phyloP scores from a whole-genome alignment of 2,113 vertebrate species.

The Nyctibius bracteatus region DNA sequence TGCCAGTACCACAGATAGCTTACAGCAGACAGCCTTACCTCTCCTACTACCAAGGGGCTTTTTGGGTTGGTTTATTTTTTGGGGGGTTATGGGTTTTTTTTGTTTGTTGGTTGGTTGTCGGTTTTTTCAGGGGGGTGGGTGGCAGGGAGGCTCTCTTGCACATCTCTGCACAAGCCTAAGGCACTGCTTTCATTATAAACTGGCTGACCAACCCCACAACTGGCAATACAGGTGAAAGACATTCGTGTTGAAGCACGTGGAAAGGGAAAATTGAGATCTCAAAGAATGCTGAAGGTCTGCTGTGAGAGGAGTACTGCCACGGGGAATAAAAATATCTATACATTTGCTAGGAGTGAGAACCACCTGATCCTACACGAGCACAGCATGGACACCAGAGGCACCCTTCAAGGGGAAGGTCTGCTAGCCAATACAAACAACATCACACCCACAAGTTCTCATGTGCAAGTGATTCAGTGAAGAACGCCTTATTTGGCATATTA shows the following conservation, averaged over 20 bases:
- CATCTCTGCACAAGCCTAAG: background rate
- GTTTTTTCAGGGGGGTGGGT: background rate
- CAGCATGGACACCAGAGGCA: background rate
- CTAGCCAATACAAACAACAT: background rate
- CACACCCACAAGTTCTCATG: background rate
- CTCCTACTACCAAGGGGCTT: rapidly evolving
- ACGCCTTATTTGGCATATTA: background rate
- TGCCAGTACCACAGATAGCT: background rate
- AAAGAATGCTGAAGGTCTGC: background rate
- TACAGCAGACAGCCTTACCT: background rate
- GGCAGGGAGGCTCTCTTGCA: background rate
- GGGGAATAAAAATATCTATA: background rate
- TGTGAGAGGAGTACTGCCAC: background rate
- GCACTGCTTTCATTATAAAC: background rate
- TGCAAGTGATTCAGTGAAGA: background rate
- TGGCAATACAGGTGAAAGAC: background rate
- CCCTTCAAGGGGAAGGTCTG: background rate
- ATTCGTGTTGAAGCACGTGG: rapidly evolving
- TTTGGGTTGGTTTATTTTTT: rapidly evolving
- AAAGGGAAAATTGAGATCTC: background rate
- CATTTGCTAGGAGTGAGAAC: background rate
- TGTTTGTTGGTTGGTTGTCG: no score
- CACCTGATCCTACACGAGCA: background rate
- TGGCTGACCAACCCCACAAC: background rate
- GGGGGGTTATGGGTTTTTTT: background rate